phyloP scores from a whole-genome alignment of 2,888 invertebrate species.

The Mechanitis messenoides region DNA sequence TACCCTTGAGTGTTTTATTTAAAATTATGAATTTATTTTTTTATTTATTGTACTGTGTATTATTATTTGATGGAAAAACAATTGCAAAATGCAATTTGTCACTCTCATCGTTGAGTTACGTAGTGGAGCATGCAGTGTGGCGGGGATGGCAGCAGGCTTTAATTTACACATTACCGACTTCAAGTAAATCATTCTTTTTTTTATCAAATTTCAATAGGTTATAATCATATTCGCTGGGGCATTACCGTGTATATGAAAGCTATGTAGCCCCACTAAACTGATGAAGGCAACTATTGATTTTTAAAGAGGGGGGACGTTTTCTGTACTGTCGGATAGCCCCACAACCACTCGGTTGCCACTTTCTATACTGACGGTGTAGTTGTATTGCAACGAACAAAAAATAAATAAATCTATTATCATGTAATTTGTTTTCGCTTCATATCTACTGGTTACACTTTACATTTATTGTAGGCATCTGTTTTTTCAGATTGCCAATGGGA shows the following conservation, averaged over 20 bases:
- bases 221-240: too few species aligned
- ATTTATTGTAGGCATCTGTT: constrained; percentile 5
- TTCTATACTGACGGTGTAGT: too few species aligned
- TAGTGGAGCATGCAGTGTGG: constrained; percentile 73
- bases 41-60: neutral
- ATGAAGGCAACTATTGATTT: too few species aligned
- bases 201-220: neutral
- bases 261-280: too few species aligned
- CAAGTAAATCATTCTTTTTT: neutral
- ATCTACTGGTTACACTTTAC: too few species aligned
- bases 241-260: too few species aligned
- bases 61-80: neutral
- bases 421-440: too few species aligned
- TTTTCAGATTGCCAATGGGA: constrained; percentile 55
- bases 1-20: neutral
- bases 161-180: constrained; percentile 47
- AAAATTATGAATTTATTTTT: neutral
- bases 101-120: constrained; percentile 54
- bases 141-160: constrained; percentile 73
- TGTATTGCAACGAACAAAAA: too few species aligned
- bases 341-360: too few species aligned
- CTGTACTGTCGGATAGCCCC: too few species aligned
- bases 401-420: too few species aligned
- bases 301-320: too few species aligned
- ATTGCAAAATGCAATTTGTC: constrained; percentile 39